A percentile compares a stretch with the other conserved stretches of the same genome.
phyloP scores from a whole-genome alignment of 2,797 vertebrate species.

The Pelobates cultripes region DNA sequence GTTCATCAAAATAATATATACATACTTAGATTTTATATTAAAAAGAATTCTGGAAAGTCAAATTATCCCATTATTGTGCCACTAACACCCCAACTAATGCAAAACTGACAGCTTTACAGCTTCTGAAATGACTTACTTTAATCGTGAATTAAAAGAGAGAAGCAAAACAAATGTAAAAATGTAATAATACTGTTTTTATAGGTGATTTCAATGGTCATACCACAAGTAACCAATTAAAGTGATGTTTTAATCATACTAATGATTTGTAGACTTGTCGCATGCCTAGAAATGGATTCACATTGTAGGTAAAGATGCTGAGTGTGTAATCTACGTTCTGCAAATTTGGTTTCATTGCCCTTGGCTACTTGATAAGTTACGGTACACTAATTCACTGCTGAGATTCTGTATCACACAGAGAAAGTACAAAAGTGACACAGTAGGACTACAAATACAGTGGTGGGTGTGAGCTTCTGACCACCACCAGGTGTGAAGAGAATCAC shows the following conservation, averaged over 20 bases:
- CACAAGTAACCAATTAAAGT: neutral
- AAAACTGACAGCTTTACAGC: constrained; percentile 5
- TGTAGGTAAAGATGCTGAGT: constrained; percentile 15
- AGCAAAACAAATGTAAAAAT: neutral
- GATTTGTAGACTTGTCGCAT: constrained; percentile 3
- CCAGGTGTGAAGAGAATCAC: constrained; percentile 28
- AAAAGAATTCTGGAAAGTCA: neutral
- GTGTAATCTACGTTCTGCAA: neutral
- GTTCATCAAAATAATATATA: too few species aligned
- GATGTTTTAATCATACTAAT: neutral
- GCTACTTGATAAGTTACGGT: constrained; percentile 13
- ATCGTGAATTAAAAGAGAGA: neutral
- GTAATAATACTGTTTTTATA: neutral
- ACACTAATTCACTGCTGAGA: constrained; percentile 12
- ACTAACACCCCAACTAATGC: neutral
- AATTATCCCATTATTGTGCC: neutral
- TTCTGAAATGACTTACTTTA: neutral
- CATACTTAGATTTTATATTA: too few species aligned
- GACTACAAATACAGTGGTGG: constrained; percentile 32
- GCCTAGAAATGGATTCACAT: neutral
- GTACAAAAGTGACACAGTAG: constrained; percentile 42
- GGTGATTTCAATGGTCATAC: neutral
- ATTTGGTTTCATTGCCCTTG: constrained; percentile 33
- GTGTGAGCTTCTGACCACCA: constrained; percentile 12
- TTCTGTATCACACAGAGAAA: constrained; percentile 25